Conservation (phyloP, 2,888 invertebrate genomes). For the Rotaria sp. region DNA sequence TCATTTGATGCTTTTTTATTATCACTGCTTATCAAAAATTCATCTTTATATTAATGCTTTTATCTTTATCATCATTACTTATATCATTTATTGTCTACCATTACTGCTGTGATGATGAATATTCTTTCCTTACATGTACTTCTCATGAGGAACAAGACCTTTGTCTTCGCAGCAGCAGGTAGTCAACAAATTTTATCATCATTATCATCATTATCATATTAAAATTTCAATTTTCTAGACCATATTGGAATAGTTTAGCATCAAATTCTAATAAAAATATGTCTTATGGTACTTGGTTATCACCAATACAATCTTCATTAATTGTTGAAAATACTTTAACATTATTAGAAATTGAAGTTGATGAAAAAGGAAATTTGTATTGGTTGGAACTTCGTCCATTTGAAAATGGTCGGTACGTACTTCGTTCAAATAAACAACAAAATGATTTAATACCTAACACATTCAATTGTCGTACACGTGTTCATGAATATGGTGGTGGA, state of each 20-base stretch:
- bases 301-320: background rate
- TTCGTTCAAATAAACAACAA: slow-evolving; percentile 46
- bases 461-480: slow-evolving; percentile 50
- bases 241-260: background rate
- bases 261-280: background rate
- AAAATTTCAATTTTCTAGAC: background rate
- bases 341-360: background rate
- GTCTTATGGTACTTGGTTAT: background rate
- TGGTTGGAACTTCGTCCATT: slow-evolving; percentile 49
- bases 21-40: no score
- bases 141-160: background rate
- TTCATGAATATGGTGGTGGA: slow-evolving; percentile 58
- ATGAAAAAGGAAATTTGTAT: slow-evolving; percentile 44
- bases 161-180: background rate
- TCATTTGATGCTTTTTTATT: no score
- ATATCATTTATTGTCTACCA: background rate
- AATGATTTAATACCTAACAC: slow-evolving; percentile 47
- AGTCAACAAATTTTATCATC: background rate
- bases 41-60: background rate
- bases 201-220: background rate
- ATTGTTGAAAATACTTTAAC: background rate
- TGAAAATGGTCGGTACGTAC: slow-evolving; percentile 49
- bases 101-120: background rate
- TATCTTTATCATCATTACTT: background rate
- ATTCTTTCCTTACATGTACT: background rate